A percentile compares a stretch with the other conserved stretches of the same genome.
Evolutionary conservation across 2,888 invertebrate species (phyloP).

Genomic region (Panopea generosa): DNA sequence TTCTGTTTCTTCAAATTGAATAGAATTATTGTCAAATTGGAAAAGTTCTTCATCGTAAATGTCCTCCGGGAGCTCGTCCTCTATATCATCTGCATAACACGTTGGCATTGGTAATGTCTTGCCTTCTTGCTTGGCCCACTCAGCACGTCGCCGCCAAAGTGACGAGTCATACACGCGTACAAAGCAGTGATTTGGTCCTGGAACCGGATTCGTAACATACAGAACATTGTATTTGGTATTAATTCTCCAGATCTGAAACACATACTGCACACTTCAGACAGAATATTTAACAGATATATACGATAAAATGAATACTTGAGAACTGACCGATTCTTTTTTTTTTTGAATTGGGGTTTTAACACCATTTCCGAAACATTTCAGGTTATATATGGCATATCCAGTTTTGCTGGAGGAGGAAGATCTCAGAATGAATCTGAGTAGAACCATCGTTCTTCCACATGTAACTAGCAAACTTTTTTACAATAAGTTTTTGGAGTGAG

Average conservation of each 20-base stretch:
- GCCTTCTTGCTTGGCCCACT: conserved; percentile 45
- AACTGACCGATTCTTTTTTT: too few species aligned
- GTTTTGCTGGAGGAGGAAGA: too few species aligned
- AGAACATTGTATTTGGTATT: conserved; percentile 97
- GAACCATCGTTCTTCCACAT: too few species aligned
- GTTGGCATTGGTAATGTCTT: conserved; percentile 93
- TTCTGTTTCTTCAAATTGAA: conserved; percentile 49
- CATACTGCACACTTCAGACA: too few species aligned
- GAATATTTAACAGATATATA: too few species aligned
- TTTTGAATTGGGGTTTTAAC: too few species aligned
- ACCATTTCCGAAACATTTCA: too few species aligned
- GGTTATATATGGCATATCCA: too few species aligned
- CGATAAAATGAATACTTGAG: too few species aligned
- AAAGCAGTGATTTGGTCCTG: conserved; percentile 91
- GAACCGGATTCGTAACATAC: conserved; percentile 93
- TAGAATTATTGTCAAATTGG: conserved; percentile 87
- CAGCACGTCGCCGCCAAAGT: conserved; percentile 86
- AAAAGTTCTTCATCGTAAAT: conserved; percentile 92
- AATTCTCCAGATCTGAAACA: conserved; percentile 93
- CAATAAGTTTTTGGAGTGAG: too few species aligned
- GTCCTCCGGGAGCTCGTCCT: conserved; percentile 89
- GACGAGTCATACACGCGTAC: conserved; percentile 92
- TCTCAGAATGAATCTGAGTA: too few species aligned
- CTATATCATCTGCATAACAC: conserved; percentile 87
- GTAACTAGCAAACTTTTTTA: too few species aligned